Evolutionary conservation across 2,888 invertebrate genomes (phyloP), one percentile per base, ranked within the genome.

Genomic region (Apocheima hispidaria): DNA sequence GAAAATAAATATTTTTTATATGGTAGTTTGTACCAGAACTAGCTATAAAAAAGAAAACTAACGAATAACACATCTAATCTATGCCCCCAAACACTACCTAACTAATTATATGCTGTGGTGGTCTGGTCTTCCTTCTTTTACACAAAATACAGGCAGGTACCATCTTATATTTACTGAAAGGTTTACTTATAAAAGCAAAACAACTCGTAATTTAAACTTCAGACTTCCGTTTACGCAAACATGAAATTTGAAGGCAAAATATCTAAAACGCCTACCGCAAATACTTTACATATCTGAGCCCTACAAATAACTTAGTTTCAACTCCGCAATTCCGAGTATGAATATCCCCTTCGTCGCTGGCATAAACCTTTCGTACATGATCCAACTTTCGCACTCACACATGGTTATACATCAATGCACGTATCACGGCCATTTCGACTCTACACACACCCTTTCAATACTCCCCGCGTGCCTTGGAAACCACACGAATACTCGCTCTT

Each of bases 401-500:
- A 18, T 38, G 14, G 1, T 26, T 51, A 51, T 51, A 40, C 20
- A 51, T 40, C 40, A 26, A 40, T 21, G 50, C 69, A 66, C 84
- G 87, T 86, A 88, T 88, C 85, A 86, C 83, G 77, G 83, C 81
- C 78, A 83, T 84, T 81, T 82, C 86, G 82, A 57, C 51, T n/a
- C n/a, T 86, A 78, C 79, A 77, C 80, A 84, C 88, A 87, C 88
- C 90, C 71, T 88, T 89, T 89, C 61, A 81, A 84, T 84, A 82
- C 82, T 65, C 79, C 79, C 74, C 79, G 78, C 79, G 72, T 81
- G 77, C 81, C 83, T 85, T 81, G 71, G 81, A 87, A 88, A 90
- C 90, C 90, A 78, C 91, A 89, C 86, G 86, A 87, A 88, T 84
- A 84, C 83, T 81, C 82, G 76, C 84, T 87, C 87, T 90, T 90